These are phyloP conservation scores for Malurus melanocephalus DNA, from an alignment of 2,113 vertebrate genomes.

Conservation along the genomic window DNA sequence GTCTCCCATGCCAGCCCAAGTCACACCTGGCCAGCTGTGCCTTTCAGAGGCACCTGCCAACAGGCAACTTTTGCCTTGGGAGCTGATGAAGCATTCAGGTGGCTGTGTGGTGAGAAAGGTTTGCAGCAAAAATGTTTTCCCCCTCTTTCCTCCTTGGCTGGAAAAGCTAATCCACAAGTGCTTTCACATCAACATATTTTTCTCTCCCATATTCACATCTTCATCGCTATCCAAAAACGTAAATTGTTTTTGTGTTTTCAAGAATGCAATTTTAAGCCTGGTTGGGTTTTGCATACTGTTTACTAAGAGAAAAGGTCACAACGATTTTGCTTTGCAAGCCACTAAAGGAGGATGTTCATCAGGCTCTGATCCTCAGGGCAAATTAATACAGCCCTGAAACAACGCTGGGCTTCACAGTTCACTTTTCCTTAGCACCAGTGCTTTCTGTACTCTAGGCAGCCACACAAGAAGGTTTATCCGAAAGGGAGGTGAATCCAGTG, in stretches of 20 bases:
- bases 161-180: background rate
- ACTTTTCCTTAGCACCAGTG: background rate
- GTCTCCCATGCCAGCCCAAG: background rate
- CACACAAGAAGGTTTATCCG: background rate
- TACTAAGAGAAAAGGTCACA: constrained; percentile 13
- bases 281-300: background rate
- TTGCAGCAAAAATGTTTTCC: background rate
- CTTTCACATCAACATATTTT: background rate
- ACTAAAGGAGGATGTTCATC: background rate
- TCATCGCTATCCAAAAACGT: background rate
- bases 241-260: background rate
- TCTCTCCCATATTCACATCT: background rate
- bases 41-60: background rate
- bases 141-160: background rate
- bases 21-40: too few species aligned
- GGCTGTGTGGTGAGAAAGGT: background rate
- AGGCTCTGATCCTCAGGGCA: background rate
- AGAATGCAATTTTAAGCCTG: constrained; percentile 6
- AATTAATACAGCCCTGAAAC: background rate
- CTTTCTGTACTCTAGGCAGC: background rate
- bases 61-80: background rate
- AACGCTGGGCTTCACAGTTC: background rate
- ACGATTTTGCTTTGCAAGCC: background rate
- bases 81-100: background rate
- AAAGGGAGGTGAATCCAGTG: background rate